Conservation (phyloP, 2,797 vertebrate species). For the Trematomus bernacchii region DNA sequence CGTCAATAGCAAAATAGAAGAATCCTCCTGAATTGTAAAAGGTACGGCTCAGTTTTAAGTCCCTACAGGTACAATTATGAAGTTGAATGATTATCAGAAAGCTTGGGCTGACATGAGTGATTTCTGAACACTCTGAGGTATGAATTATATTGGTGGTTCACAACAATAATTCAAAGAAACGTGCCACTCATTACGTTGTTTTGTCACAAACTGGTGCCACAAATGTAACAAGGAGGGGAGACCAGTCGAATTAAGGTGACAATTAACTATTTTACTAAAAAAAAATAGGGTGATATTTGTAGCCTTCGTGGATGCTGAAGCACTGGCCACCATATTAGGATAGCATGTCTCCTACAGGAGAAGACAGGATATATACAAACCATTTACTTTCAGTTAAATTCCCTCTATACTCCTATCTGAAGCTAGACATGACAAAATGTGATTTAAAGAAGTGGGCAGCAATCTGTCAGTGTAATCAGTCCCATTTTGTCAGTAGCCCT, state of each 20-base stretch:
- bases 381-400: background rate
- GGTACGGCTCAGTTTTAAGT: conserved; percentile 24
- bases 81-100: conserved; percentile 39
- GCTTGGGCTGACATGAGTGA: conserved; percentile 37
- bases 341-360: no score
- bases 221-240: no score
- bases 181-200: no score
- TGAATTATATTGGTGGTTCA: conserved; percentile 4
- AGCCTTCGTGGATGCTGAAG: no score
- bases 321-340: no score
- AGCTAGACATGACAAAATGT: background rate
- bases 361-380: background rate
- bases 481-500: conserved; percentile 35
- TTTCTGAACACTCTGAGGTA: conserved; percentile 33
- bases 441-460: conserved; percentile 19
- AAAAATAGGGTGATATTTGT: no score
- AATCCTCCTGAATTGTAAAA: conserved; percentile 37
- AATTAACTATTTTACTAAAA: no score
- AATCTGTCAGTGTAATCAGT: conserved; percentile 25
- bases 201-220: no score
- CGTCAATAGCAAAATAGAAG: conserved; percentile 36
- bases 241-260: no score
- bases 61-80: conserved; percentile 21
- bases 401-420: background rate
- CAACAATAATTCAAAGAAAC: background rate